Conservation (phyloP, 2,888 invertebrate species). For the Erebia epiphron region DNA sequence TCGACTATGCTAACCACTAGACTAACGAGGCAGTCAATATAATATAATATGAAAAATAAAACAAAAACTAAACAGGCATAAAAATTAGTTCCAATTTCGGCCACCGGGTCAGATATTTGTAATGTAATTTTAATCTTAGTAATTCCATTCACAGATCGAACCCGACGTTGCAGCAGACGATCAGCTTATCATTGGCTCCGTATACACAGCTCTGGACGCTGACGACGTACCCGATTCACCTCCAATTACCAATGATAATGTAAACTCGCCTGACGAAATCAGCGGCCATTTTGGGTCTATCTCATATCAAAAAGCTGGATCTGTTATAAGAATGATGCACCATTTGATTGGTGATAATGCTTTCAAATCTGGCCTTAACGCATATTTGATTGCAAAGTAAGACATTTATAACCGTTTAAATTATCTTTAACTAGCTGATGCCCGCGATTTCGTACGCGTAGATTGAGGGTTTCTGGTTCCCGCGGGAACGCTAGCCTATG, state of each 20-base stretch:
- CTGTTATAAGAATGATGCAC: constrained; percentile 76
- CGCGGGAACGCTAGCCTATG: too few species aligned
- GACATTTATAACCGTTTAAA: constrained; percentile 35
- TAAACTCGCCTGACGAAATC: constrained; percentile 84
- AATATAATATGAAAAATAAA: too few species aligned
- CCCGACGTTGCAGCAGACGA: constrained; percentile 84
- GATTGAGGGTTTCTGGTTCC: too few species aligned
- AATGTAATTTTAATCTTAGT: not conserved
- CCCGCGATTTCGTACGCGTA: too few species aligned
- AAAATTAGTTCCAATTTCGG: too few species aligned
- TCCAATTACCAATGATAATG: constrained; percentile 82
- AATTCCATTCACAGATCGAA: constrained; percentile 73
- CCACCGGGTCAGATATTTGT: too few species aligned
- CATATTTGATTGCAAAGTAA: constrained; percentile 77
- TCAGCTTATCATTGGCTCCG: constrained; percentile 84
- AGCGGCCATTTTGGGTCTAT: constrained; percentile 85
- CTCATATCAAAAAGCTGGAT: constrained; percentile 86
- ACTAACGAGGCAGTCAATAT: too few species aligned
- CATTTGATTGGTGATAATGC: constrained; percentile 69
- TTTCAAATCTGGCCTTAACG: constrained; percentile 54
- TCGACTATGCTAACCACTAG: too few species aligned
- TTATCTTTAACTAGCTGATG: too few species aligned
- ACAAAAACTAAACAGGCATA: too few species aligned
- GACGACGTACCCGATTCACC: constrained; percentile 79
- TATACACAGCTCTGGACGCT: constrained; percentile 84